Conservation (phyloP, 30 jellyfish, hydroid and myxozoan genomes). For the Pelagia noctiluca region DNA sequence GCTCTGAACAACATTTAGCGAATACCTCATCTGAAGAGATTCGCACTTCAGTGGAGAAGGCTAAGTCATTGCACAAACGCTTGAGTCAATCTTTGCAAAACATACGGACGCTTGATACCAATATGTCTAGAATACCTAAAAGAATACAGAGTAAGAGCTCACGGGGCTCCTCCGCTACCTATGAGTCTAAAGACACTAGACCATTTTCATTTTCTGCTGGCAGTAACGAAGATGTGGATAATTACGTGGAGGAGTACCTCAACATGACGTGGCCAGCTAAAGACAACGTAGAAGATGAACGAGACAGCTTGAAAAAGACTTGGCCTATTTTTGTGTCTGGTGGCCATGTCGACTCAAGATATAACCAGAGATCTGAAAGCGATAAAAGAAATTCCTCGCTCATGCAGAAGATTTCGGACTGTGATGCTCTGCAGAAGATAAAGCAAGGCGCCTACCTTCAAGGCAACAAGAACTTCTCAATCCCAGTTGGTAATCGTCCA, state of each 20-base stretch:
- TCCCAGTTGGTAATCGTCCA: too few species aligned
- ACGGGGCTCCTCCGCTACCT: not conserved
- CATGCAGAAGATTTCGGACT: slow-evolving; percentile 53
- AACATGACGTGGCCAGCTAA: slow-evolving; percentile 31
- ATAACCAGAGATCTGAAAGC: not conserved
- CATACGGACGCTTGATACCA: not conserved
- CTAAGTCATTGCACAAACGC: not conserved
- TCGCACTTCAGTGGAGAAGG: slow-evolving; percentile 1
- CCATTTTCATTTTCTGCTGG: not conserved
- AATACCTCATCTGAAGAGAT: not conserved
- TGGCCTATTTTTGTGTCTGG: slow-evolving; percentile 40
- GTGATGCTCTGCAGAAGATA: slow-evolving; percentile 56
- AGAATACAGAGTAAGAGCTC: not conserved
- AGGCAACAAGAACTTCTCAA: slow-evolving; percentile 23
- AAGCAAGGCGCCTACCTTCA: slow-evolving; percentile 70
- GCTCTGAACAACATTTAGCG: not conserved
- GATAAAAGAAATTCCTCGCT: slow-evolving; percentile 25
- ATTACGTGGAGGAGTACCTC: slow-evolving; percentile 21
- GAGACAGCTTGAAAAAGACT: slow-evolving; percentile 36
- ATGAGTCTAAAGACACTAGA: not conserved
- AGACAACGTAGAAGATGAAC: not conserved
- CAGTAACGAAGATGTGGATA: slow-evolving; percentile 13
- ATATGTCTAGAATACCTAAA: not conserved
- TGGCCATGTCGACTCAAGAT: not conserved
- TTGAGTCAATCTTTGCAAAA: slow-evolving; percentile 2